phyloP scores from a whole-genome alignment of 23 tunicate species.

The Aplidium turbinatum region DNA sequence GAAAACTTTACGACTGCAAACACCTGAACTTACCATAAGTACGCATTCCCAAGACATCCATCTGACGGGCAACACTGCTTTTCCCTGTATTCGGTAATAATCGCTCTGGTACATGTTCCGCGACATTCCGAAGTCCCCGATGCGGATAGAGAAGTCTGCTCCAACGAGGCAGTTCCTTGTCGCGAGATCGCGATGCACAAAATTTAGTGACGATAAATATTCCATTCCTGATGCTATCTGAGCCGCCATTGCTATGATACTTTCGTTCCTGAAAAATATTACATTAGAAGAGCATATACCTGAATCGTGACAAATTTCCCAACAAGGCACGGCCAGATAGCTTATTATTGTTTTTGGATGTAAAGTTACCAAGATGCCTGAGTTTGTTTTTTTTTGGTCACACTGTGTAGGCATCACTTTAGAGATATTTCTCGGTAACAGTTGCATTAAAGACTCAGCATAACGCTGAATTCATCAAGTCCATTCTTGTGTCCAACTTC shows the following conservation, averaged over 20 bases:
- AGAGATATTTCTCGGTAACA: too few species aligned
- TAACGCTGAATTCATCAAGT: too few species aligned
- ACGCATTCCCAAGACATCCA: slow-evolving; percentile 98
- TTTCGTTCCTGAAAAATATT: slow-evolving; percentile 59
- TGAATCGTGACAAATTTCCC: too few species aligned
- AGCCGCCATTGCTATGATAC: slow-evolving; percentile 43
- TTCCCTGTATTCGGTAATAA: slow-evolving; percentile 82
- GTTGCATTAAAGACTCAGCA: too few species aligned
- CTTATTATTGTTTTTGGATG: too few species aligned
- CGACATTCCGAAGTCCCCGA: slow-evolving; percentile 97
- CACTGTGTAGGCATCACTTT: too few species aligned
- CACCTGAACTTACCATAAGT: slow-evolving; percentile 63
- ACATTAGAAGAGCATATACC: too few species aligned
- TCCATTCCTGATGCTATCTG: slow-evolving; percentile 82
- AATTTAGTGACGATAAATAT: slow-evolving; percentile 74
- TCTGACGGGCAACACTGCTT: slow-evolving; percentile 78
- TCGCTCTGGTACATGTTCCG: slow-evolving; percentile 88
- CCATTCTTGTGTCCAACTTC: too few species aligned
- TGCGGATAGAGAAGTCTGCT: slow-evolving; percentile 53
- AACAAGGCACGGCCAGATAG: too few species aligned
- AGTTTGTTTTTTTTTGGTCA: too few species aligned
- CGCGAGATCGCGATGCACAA: slow-evolving; percentile 96
- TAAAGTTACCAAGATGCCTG: too few species aligned
- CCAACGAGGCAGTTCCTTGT: slow-evolving; percentile 92
- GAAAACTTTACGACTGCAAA: too few species aligned